Conservation (phyloP, 2,888 invertebrate species). For the Mantis religiosa region DNA sequence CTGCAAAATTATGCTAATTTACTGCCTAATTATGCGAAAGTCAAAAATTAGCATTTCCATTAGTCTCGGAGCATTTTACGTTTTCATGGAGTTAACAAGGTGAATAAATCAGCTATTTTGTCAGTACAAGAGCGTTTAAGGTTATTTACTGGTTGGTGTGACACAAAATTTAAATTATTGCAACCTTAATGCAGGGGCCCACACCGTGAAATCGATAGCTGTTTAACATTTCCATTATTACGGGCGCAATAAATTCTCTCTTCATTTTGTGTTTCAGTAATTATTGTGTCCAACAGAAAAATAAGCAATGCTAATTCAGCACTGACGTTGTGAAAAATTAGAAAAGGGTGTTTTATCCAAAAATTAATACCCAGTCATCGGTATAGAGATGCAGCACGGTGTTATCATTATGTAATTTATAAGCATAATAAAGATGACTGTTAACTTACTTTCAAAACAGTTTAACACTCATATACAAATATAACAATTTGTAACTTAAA, state of each 20-base stretch:
- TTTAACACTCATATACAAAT: too few relatives aligned
- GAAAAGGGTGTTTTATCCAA: too few relatives aligned
- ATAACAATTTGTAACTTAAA: too few relatives aligned
- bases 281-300: background rate
- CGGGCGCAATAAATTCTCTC: background rate
- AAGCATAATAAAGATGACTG: too few relatives aligned
- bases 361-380: too few relatives aligned
- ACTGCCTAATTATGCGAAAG: too few relatives aligned
- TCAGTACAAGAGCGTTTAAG: background rate
- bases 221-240: background rate
- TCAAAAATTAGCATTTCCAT: too few relatives aligned
- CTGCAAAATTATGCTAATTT: too few relatives aligned
- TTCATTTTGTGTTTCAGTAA: background rate
- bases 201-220: background rate
- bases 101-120: background rate
- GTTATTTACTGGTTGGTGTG: background rate
- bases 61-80: too few relatives aligned
- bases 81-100: background rate
- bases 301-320: background rate
- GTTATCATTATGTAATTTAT: too few relatives aligned
- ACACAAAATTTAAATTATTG: background rate
- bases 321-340: background rate
- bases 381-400: too few relatives aligned
- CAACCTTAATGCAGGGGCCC: background rate
- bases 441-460: too few relatives aligned